Conservation (phyloP, 2,888 invertebrate genomes). For the Drosophila putrida region DNA sequence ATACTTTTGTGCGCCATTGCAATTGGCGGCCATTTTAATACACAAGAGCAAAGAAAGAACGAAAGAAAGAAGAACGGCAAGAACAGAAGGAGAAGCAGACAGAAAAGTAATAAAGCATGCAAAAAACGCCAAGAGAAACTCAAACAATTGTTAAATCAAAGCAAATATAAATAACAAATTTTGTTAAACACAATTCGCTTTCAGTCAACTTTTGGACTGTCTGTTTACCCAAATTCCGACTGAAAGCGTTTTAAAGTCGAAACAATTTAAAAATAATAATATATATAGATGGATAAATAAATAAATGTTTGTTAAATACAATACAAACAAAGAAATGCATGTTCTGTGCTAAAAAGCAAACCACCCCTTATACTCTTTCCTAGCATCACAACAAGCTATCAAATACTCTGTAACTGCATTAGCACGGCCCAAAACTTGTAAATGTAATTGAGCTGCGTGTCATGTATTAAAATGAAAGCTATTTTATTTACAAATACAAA, state of each 20-base stretch:
- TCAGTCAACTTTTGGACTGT: slow-evolving; percentile 4
- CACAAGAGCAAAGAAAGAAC: not conserved
- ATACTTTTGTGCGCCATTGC: slow-evolving; percentile 35
- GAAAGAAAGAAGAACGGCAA: not conserved
- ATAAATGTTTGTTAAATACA: slow-evolving; percentile 24
- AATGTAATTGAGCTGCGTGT: slow-evolving; percentile 62
- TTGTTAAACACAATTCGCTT: slow-evolving; percentile 15
- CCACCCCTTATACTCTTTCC: not conserved
- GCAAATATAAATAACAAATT: slow-evolving; percentile 31
- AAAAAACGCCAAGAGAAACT: slow-evolving; percentile 17
- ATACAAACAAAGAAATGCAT: slow-evolving; percentile 43
- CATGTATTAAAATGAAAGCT: slow-evolving; percentile 28
- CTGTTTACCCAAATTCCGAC: slow-evolving; percentile 13
- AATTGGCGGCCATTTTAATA: slow-evolving; percentile 2
- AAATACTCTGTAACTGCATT: slow-evolving; percentile 46
- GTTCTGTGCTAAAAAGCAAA: slow-evolving; percentile 38
- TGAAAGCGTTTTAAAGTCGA: slow-evolving; percentile 1
- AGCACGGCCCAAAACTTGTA: slow-evolving; percentile 61
- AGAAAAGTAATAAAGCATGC: slow-evolving; percentile 31
- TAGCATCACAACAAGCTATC: slow-evolving; percentile 24
- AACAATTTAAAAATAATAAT: not conserved
- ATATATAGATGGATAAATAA: slow-evolving; percentile 7
- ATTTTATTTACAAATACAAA: slow-evolving; percentile 24
- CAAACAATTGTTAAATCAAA: slow-evolving; percentile 30
- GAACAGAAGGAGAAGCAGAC: no score